These are phyloP conservation scores for Limonius californicus DNA, from an alignment of 1,140 invertebrate species.

Conservation along the genomic window DNA sequence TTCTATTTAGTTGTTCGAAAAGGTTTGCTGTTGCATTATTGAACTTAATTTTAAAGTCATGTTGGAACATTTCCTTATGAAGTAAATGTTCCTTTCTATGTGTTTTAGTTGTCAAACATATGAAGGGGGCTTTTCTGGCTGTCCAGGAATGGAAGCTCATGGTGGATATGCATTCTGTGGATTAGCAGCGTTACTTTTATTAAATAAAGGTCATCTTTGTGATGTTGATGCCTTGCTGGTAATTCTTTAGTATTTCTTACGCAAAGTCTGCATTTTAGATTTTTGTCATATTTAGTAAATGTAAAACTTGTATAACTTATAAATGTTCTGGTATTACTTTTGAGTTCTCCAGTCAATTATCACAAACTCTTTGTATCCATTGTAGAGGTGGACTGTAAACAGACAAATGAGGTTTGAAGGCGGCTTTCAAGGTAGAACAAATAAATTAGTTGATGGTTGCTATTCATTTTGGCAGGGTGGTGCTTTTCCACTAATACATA, in stretches of 20 bases:
- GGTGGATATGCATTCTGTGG: constrained; percentile 98
- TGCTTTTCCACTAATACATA: constrained; percentile 66
- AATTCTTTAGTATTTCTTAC: constrained; percentile 19
- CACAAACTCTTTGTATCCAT: constrained; percentile 25
- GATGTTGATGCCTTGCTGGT: constrained; percentile 76
- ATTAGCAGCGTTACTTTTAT: constrained; percentile 78
- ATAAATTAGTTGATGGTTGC: constrained; percentile 97
- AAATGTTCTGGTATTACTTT: too few relatives aligned
- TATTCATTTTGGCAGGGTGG: constrained; percentile 99
- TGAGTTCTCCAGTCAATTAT: too few relatives aligned
- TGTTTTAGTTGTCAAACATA: constrained; percentile 86
- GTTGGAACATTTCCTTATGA: too few relatives aligned
- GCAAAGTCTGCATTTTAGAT: too few relatives aligned
- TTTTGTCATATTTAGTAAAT: too few relatives aligned
- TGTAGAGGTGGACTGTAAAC: constrained; percentile 78
- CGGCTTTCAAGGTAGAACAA: constrained; percentile 93
- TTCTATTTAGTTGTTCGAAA: too few relatives aligned
- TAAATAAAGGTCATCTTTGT: constrained; percentile 76
- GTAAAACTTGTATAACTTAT: too few relatives aligned
- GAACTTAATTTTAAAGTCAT: too few relatives aligned
- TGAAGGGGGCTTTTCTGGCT: constrained; percentile 96
- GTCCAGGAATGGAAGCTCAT: constrained; percentile 94
- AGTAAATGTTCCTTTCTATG: background rate
- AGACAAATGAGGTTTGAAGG: constrained; percentile 88
- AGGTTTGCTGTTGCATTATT: too few relatives aligned